phyloP scores from a whole-genome alignment of 2,113 vertebrate genomes.

The Circaetus gallicus region DNA sequence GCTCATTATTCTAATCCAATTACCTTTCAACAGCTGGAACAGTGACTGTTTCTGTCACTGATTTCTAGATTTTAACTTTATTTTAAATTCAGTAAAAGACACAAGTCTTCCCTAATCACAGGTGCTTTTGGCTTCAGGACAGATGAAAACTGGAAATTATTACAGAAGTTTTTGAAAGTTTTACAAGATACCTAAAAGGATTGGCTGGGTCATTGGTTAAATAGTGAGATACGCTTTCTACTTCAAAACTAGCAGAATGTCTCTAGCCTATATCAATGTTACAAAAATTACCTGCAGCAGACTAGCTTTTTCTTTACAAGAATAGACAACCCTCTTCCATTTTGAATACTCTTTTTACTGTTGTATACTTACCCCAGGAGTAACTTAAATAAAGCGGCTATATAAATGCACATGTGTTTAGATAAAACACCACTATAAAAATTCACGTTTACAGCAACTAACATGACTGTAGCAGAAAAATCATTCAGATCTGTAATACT shows the following conservation, averaged over 20 bases:
- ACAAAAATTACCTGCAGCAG: background rate
- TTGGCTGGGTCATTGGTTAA: background rate
- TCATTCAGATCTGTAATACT: background rate
- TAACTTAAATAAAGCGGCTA: background rate
- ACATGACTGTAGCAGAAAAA: background rate
- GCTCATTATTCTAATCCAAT: constrained; percentile 30
- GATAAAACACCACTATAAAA: background rate
- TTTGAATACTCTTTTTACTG: background rate
- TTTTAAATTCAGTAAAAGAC: background rate
- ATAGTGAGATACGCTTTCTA: background rate
- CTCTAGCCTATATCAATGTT: background rate
- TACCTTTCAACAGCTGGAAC: background rate
- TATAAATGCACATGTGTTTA: background rate
- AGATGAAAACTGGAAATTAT: background rate
- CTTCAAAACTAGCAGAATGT: background rate
- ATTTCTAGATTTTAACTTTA: background rate
- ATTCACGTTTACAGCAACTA: background rate
- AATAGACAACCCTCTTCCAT: background rate
- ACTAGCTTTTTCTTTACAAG: background rate
- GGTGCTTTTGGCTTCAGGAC: background rate
- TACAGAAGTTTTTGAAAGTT: background rate
- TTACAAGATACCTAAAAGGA: background rate
- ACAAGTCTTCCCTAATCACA: background rate
- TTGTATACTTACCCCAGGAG: background rate
- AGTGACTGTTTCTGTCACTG: background rate